Evolutionary conservation across 2,888 invertebrate genomes (phyloP).

Genomic region (Folsomia manolachei): DNA sequence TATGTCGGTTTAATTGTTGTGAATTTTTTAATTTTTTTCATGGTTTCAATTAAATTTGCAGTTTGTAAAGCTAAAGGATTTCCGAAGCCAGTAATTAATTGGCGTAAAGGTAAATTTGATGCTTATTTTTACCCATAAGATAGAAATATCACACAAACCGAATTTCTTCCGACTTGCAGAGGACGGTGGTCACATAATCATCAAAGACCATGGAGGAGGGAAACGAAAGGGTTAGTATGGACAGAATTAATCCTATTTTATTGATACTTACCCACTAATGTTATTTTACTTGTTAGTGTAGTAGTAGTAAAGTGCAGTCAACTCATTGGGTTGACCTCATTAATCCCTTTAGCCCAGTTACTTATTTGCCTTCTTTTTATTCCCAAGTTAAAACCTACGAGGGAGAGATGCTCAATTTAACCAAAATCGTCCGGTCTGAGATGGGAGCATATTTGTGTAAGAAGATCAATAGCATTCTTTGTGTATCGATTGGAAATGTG

Average conservation of each 20-base stretch:
- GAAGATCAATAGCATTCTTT: no score
- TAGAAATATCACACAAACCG: conserved; percentile 56
- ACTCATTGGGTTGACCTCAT: no score
- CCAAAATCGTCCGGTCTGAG: conserved; percentile 83
- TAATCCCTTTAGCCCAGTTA: no score
- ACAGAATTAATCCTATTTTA: neutral
- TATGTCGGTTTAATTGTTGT: neutral
- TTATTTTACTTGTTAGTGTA: neutral
- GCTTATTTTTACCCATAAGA: conserved; percentile 32
- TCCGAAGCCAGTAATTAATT: conserved; percentile 60
- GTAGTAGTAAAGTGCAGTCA: no score
- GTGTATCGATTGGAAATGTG: neutral
- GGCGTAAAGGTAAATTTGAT: neutral
- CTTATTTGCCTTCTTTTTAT: conserved; percentile 24
- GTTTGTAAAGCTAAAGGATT: conserved; percentile 81
- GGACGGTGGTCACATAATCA: conserved; percentile 77
- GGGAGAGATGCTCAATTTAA: conserved; percentile 75
- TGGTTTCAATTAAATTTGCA: neutral
- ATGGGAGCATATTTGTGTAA: conserved; percentile 46
- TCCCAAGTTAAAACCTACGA: conserved; percentile 67
- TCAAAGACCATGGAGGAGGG: conserved; percentile 66
- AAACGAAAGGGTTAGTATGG: conserved; percentile 75
- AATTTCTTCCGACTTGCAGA: conserved; percentile 82
- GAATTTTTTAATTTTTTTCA: neutral
- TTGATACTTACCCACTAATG: neutral